Conservation (phyloP, 2,888 invertebrate species). For the Nephrocerus scutellatus region DNA sequence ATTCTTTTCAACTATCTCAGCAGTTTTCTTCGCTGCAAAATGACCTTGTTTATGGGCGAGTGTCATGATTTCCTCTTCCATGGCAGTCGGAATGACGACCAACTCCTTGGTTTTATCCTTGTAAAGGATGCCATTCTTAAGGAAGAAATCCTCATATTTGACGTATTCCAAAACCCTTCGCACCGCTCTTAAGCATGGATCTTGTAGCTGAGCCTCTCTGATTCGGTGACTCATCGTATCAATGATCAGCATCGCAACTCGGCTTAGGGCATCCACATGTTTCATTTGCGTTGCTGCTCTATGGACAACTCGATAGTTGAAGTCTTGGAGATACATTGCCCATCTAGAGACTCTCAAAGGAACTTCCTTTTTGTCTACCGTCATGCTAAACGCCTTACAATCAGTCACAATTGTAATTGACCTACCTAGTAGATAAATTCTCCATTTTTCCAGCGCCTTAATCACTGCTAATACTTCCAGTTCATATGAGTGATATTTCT, state of each 20-base stretch:
- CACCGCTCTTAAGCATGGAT: conserved; percentile 4
- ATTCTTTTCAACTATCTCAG: conserved; percentile 25
- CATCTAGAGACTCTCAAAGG: conserved; percentile 12
- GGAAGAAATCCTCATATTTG: conserved; percentile 7
- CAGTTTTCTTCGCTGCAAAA: conserved; percentile 30
- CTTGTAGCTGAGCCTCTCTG: conserved; percentile 1
- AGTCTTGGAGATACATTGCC: conserved; percentile 15
- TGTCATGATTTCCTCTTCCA: conserved; percentile 34
- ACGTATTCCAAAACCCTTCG: conserved; percentile 5
- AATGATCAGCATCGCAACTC: conserved; percentile 9
- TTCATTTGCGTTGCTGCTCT: conserved; percentile 14
- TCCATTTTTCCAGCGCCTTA: conserved; percentile 19
- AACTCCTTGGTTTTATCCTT: conserved; percentile 9
- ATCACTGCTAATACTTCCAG: conserved; percentile 21
- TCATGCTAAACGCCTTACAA: conserved; percentile 31
- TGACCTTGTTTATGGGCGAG: conserved; percentile 36
- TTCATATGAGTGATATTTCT: conserved; percentile 24
- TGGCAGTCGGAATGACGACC: conserved; percentile 32
- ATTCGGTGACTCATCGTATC: conserved; percentile 3
- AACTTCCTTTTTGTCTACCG: conserved; percentile 30
- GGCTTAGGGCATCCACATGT: conserved; percentile 20
- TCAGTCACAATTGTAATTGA: conserved; percentile 33
- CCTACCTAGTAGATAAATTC: conserved; percentile 31
- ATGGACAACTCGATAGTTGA: conserved; percentile 15
- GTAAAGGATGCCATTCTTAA: conserved; percentile 10